phyloP scores from a whole-genome alignment of 2,113 vertebrate genomes.

The Toxotes jaculatrix region DNA sequence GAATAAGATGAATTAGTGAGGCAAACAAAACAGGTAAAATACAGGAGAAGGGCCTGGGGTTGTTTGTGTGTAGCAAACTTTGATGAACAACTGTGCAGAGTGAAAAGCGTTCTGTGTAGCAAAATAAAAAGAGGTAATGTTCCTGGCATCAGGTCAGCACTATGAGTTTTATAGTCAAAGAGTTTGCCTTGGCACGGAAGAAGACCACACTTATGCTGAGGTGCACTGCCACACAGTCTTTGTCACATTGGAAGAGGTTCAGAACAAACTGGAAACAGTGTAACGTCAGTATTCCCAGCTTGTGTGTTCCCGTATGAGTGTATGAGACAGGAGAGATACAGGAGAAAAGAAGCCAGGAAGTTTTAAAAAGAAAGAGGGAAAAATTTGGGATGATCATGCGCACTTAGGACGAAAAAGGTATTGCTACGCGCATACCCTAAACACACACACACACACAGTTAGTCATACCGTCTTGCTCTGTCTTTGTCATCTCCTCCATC shows the following conservation, averaged over 20 bases:
- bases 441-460: constrained; percentile 42
- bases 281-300: constrained; percentile 78
- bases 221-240: constrained; percentile 82
- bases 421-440: constrained; percentile 25
- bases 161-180: constrained; percentile 82
- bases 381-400: constrained; percentile 32
- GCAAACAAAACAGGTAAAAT: constrained; percentile 21
- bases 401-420: constrained; percentile 32
- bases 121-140: constrained; percentile 83
- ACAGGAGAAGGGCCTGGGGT: constrained; percentile 23
- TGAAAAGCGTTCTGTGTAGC: constrained; percentile 69
- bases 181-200: constrained; percentile 81
- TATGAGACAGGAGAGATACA: constrained; percentile 50
- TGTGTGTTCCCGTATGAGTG: constrained; percentile 47
- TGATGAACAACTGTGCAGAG: constrained; percentile 73
- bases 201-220: constrained; percentile 83
- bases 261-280: constrained; percentile 84
- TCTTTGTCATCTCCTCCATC: constrained; percentile 99
- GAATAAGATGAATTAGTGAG: constrained; percentile 51
- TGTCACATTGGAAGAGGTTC: constrained; percentile 83
- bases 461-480: constrained; percentile 96
- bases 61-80: constrained; percentile 62
- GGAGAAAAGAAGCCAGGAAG: constrained; percentile 40
- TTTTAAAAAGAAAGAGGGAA: constrained; percentile 25
- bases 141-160: constrained; percentile 79